phyloP scores from a whole-genome alignment of 2,888 invertebrate species.

The Cinara cedri region DNA sequence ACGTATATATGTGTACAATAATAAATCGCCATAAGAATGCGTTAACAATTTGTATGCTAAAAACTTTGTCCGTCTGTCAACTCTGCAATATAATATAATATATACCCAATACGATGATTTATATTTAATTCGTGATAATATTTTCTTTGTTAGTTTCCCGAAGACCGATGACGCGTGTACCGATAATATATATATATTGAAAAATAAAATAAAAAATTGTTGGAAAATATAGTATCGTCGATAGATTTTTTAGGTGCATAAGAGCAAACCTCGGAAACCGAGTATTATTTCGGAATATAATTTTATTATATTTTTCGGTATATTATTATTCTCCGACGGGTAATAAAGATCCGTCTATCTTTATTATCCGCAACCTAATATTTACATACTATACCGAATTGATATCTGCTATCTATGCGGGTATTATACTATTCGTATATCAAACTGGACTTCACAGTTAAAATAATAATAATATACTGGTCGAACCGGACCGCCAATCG shows the following conservation, averaged over 20 bases:
- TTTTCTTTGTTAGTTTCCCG: background rate
- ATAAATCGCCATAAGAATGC: background rate
- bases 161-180: too few species aligned
- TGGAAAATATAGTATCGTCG: background rate
- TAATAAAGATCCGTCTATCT: background rate
- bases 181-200: background rate
- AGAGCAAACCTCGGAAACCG: too few species aligned
- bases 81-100: too few species aligned
- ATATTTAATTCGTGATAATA: background rate
- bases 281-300: too few species aligned
- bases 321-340: background rate
- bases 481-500: constrained; percentile 22
- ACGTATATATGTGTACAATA: too few species aligned
- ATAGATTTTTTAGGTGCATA: too few species aligned
- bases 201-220: background rate
- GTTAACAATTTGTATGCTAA: constrained; percentile 6
- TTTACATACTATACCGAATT: background rate
- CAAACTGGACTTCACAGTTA: constrained; percentile 16
- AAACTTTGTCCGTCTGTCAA: background rate
- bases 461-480: constrained; percentile 8
- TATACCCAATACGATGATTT: background rate
- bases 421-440: background rate
- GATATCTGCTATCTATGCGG: background rate
- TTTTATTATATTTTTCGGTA: background rate
- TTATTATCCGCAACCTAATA: background rate